Evolutionary conservation across 2,888 invertebrate species (phyloP), one percentile per base, ranked within the genome.

Genomic region (Drosophila barbarae): DNA sequence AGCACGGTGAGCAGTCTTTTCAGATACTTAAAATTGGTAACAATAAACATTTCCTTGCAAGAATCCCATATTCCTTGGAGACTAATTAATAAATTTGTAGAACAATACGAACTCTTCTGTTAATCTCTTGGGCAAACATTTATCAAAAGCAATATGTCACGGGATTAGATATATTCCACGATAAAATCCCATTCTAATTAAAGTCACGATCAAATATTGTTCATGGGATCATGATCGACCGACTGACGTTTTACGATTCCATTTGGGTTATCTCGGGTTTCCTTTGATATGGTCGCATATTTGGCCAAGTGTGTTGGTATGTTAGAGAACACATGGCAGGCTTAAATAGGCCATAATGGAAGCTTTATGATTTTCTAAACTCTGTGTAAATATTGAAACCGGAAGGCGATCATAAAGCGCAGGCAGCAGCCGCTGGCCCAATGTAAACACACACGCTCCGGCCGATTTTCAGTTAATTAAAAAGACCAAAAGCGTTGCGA

Each of bases 331-430:
- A 60, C 39, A 39, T 34, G 38, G 26, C 51, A 49, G 49, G 60
- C 71, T 74, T 58, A 71, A 76, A 49, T 69, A 36, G 76, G 58
- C 74, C 76, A 76, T 77, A 69, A 78, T 73, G 61, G 71, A 59
- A 69, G 72, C 69, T 77, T 79, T 74, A 83, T 80, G 77, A 72
- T 76, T 67, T 77, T 76, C 68, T 70, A 77, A 76, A 69, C 68
- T 73, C 64, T 55, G 51, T 55, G 67, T 78, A 84, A 83, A 81
- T 80, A 84, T 77, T 60, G 81, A 73, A 54, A 84, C 77, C 81
- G 82, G 82, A 81, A 69, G 73, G 71, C 68, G 72, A 69, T 77
- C 82, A 81, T 78, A 84, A 82, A 82, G 74, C 61, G 71, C 70
- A 67, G 74, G 76, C 76, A 70, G 60, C 77, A 70, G 63, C 75